Conservation (phyloP, 1,140 invertebrate genomes). For the Saccostrea echinata region DNA sequence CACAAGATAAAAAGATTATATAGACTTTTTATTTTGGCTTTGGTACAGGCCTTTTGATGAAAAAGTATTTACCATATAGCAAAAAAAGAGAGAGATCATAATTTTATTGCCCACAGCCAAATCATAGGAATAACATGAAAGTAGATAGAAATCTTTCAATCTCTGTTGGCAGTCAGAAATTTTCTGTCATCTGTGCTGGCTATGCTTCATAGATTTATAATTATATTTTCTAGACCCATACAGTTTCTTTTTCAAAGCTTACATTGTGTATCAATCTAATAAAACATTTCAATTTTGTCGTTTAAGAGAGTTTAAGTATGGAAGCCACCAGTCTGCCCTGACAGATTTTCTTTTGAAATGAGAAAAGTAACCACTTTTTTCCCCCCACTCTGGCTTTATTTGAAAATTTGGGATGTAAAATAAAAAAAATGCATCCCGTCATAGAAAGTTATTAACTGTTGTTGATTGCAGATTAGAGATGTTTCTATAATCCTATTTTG, state of each 20-base stretch:
- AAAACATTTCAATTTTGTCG: conserved; percentile 24
- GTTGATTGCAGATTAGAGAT: background rate
- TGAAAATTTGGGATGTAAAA: too few species aligned
- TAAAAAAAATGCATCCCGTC: background rate
- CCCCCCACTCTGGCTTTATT: too few species aligned
- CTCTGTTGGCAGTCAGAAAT: conserved; percentile 3
- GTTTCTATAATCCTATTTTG: background rate
- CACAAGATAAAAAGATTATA: conserved; percentile 26
- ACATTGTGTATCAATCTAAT: conserved; percentile 29
- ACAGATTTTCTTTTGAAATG: conserved; percentile 1
- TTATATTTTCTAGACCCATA: conserved; percentile 21
- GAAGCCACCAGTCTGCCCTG: background rate
- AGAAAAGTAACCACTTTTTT: background rate
- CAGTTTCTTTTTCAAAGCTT: conserved; percentile 32
- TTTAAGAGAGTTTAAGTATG: conserved; percentile 15
- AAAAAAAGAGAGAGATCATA: conserved; percentile 23
- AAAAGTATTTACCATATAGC: conserved; percentile 27
- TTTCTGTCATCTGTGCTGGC: background rate
- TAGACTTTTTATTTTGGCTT: conserved; percentile 23
- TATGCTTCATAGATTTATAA: conserved; percentile 33
- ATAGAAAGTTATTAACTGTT: conserved; percentile 5
- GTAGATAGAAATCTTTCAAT: conserved; percentile 17
- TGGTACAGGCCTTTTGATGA: conserved; percentile 33
- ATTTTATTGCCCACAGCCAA: conserved; percentile 31
- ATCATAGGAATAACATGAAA: conserved; percentile 29